Base-by-base conservation (phyloP, 2,888 invertebrate genomes). In the Resseliella maxima region DNA sequence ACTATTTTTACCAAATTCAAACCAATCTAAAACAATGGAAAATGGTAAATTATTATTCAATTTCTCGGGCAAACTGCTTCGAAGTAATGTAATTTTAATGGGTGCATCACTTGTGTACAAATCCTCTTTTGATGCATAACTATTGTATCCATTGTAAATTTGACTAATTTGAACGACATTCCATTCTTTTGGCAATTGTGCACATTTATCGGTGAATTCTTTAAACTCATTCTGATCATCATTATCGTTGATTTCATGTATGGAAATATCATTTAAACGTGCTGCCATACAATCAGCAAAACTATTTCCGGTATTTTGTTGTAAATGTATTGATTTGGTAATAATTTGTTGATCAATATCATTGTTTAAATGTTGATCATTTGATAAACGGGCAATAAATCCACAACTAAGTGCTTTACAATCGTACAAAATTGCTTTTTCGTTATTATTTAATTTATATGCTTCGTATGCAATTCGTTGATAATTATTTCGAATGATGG, bases 331-430 rank as follows among this genome's bases (percentile, higher is more conserved):
- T 0, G 35, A 31, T 18, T n/a, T 6, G n/a, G 15, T 31, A 31
- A 72, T 72, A 8, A 15, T 1, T 59, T 24, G 0, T 5, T 59
- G 5, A 24, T 59, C 59, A 27, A 24, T 27, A 5, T 6, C 27
- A 5, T n/a, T 6, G 24, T 2, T 31, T 35, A 5, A 1, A 15
- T 31, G 31, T 31, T 59, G 3, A 6, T 24, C 27, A 18, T 72
- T 72, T 18, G 31, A 72, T 5, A 21, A 5, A 12, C 31, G 31
- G 27, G 31, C 31, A 38, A 83, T n/a, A 38, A 83, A 83, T n/a
- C 83, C 83, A 83, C 83, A 83, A 24, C 83, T 83, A 1, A 83
- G 24, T n/a, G 83, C 83, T n/a, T 38, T 83, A n/a, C 38, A n/a
- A 8, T 83, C 41, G 24, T 38, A n/a, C 38, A 38, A 24, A 38